Evolutionary conservation across 1,140 invertebrate species (phyloP).

Genomic region (Aphelinus atriplicis): DNA sequence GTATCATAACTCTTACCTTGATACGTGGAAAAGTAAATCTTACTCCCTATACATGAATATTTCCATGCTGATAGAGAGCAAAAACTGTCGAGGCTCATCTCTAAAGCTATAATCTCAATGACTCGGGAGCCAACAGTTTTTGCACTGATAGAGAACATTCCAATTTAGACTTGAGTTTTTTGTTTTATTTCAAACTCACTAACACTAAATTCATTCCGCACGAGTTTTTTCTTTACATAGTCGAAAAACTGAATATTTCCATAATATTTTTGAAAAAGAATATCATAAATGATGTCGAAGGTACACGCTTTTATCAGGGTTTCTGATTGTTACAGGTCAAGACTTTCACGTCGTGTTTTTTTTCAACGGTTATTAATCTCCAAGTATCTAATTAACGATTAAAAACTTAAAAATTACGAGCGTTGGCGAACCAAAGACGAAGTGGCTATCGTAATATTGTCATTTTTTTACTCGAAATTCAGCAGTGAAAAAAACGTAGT

Average conservation of each 20-base stretch:
- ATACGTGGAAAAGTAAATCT: conserved; percentile 1
- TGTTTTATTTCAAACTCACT: no score
- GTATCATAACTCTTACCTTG: conserved; percentile 4
- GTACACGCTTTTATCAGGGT: background rate
- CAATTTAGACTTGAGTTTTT: no score
- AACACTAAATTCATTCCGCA: no score
- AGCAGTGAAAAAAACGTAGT: no score
- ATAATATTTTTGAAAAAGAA: conserved; percentile 7
- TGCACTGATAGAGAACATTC: no score
- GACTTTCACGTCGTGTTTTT: background rate
- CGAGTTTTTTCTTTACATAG: background rate
- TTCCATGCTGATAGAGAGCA: background rate
- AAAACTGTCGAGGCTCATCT: conserved; percentile 4
- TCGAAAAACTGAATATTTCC: background rate
- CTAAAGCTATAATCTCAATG: no score
- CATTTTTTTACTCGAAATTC: conserved; percentile 50
- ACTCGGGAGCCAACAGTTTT: no score
- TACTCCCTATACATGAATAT: background rate
- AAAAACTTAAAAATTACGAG: background rate
- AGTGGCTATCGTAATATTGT: conserved; percentile 61
- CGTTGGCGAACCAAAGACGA: conserved; percentile 38
- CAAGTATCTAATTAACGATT: background rate
- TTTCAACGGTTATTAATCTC: background rate
- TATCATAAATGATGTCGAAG: conserved; percentile 11
- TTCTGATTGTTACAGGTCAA: conserved; percentile 11